Percentiles rank a stretch among this genome's conserved stretches.
phyloP scores from a whole-genome alignment of 2,113 vertebrate genomes.

The Bettongia penicillata region DNA sequence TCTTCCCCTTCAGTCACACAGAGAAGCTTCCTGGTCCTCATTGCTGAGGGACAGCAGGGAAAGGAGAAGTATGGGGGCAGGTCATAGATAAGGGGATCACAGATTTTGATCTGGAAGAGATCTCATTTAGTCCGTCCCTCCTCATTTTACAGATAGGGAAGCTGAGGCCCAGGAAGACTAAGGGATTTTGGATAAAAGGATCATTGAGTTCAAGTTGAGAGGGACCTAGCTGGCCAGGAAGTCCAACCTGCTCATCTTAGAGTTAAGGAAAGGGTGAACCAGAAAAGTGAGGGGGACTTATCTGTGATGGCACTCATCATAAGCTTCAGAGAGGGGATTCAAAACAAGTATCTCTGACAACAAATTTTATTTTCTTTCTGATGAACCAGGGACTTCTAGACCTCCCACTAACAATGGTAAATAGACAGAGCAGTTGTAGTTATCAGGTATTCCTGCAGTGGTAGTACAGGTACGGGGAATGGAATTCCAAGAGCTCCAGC shows the following conservation, averaged over 20 bases:
- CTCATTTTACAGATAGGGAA: not conserved
- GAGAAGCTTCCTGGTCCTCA: not conserved
- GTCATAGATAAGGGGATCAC: not conserved
- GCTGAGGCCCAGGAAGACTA: not conserved
- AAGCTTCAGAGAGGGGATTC: not conserved
- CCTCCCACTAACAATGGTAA: not conserved
- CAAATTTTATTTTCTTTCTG: not conserved
- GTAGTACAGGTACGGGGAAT: no score
- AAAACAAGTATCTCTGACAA: not conserved
- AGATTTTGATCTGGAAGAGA: not conserved
- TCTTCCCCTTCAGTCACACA: not conserved
- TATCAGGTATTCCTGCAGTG: not conserved
- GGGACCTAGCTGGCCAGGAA: not conserved
- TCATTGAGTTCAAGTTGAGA: not conserved
- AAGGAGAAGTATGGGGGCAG: not conserved
- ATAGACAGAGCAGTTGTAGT: not conserved
- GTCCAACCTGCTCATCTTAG: not conserved
- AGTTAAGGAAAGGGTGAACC: not conserved
- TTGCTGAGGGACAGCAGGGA: not conserved
- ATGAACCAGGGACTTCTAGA: not conserved
- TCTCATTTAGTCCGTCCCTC: not conserved
- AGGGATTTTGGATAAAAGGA: not conserved
- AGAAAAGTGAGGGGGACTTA: not conserved
- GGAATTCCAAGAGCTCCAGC: no score
- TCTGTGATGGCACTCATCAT: not conserved